phyloP scores from a whole-genome alignment of 2,888 invertebrate species.

The Hetaerina titia region DNA sequence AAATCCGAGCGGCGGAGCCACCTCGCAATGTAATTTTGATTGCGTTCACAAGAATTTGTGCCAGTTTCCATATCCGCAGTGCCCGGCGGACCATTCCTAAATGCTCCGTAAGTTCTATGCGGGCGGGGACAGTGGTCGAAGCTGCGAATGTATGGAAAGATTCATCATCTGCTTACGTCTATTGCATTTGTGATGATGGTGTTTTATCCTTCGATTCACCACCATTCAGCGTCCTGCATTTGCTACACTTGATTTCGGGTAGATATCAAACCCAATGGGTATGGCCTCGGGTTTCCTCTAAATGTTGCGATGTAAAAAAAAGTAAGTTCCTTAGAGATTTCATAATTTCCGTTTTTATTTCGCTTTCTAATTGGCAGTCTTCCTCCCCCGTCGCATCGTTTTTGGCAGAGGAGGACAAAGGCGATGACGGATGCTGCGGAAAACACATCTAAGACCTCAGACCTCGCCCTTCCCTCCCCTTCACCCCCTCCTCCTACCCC shows the following conservation, averaged over 20 bases:
- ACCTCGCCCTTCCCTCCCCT: neutral
- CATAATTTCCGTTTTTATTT: too few relatives aligned
- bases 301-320: neutral
- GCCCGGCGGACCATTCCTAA: neutral
- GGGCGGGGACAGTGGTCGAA: neutral
- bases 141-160: neutral
- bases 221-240: neutral
- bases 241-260: neutral
- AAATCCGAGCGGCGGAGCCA: neutral
- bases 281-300: neutral
- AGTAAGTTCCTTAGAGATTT: too few relatives aligned
- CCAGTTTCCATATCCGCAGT: neutral
- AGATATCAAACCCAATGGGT: too few relatives aligned
- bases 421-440: neutral
- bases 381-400: too few relatives aligned
- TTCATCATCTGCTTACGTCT: neutral
- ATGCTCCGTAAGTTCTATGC: neutral
- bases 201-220: neutral
- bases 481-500: neutral
- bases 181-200: slow-evolving; percentile 15
- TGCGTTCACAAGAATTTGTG: neutral
- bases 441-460: neutral
- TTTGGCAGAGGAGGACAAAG: too few relatives aligned
- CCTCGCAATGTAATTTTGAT: neutral
- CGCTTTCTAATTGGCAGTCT: too few relatives aligned